Evolutionary conservation across 2,113 vertebrate genomes (phyloP), one percentile per base, ranked within the genome.

Genomic region (Aramus guarauna): DNA sequence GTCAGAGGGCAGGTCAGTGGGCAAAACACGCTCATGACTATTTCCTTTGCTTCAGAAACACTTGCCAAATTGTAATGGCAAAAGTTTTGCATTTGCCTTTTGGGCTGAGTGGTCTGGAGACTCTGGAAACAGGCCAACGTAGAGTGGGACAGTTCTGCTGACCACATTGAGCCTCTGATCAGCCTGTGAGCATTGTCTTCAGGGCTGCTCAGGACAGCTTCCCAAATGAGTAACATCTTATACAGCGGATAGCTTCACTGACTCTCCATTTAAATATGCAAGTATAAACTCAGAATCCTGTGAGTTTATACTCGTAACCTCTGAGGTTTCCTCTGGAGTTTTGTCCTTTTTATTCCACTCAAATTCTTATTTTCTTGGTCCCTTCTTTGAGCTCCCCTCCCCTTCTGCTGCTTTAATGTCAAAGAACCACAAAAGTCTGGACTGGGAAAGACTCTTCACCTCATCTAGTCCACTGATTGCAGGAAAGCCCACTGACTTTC

Each of bases 1-100:
- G 92, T 97, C 94, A 97, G 66, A 95, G 91, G 80, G 67, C 32
- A 86, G 59, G 90, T 92, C 90, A 91, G 72, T 53, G 72, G 88
- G 79, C 90, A 91, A 86, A 93, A 78, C 66, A 94, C 0, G 24
- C 72, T 93, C 90, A 92, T 68, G 84, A 92, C 83, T 93, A 81
- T 58, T 94, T 96, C 89, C 91, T 95, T 55, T 88, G 30, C 77
- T 95, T 66, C 55, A 64, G 62, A 94, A 95, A 91, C 48, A 88
- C 77, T 92, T 76, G 63, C 87, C 92, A 92, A 81, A 88, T 59
- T 59, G 66, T 53, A 79, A 73, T 52, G 87, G 48, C 74, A 64
- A 66, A 94, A 77, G 48, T 79, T 89, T 39, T 79, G 47, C 37
- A 75, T 85, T 81, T 85, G 92, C 69, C 53, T 95, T 82, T 92